Base-by-base conservation (phyloP, 2,888 invertebrate genomes). In the Lasioglossum marginatum region DNA sequence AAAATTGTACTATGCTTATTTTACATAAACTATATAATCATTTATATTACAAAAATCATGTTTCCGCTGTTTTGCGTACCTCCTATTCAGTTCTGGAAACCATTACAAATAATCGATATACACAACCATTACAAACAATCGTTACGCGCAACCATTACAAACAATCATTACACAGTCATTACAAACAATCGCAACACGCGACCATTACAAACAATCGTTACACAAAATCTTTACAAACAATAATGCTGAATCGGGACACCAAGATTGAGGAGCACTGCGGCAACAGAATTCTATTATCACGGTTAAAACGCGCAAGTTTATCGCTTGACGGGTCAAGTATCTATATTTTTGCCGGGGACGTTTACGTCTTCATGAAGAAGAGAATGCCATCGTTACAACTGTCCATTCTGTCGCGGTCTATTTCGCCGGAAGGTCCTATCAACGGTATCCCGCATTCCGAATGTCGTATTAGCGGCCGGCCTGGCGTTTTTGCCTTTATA, bases 341-440 rank as follows among this genome's bases (percentile, higher is more conserved):
- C 52, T 52, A 52, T 52, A 52, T 52, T 52, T 52, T 52, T 52
- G 52, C n/a, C 23, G 52, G 1, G 10, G 52, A 52, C 52, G 52
- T 52, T 52, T 52, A 52, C 52, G 52, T 52, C 52, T 52, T 52
- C 52, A 52, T 52, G 52, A 52, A 52, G 52, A n/a, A 52, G 52
- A 10, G 52, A 52, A 52, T n/a, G 52, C 52, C 52, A n/a, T 52
- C 52, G n/a, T 52, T n/a, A 10, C 34, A 66, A 34, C 31, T 31
- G 66, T 19, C 31, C 19, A 66, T 31, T 34, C 16, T 31, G 66
- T 27, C 66, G 34, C 31, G 19, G 31, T 66, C 66, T 66, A 31
- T 31, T 66, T 66, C 31, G 31, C 66, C 31, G 27, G 31, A 66
- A 66, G 16, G 16, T 19, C 66, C 31, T 14, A 34, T 66, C 66